Conservation (phyloP, 2,113 vertebrate species). For the Pristiophorus japonicus region DNA sequence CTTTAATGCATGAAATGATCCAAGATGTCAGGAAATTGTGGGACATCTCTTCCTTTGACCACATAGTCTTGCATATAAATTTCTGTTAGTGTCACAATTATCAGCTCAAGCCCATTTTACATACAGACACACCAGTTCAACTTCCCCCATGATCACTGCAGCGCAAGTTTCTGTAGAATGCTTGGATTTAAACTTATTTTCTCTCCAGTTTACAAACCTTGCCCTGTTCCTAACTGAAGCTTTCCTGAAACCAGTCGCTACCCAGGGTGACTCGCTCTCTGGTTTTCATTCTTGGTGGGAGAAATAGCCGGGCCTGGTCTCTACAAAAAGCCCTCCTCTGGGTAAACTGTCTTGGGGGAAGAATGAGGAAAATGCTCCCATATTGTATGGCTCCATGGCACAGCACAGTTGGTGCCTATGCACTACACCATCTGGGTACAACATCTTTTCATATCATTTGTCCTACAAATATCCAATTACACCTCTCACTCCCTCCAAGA, state of each 20-base stretch:
- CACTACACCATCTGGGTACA: background rate
- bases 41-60: background rate
- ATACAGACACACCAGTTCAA: background rate
- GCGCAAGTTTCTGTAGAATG: background rate
- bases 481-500: background rate
- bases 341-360: background rate
- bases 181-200: background rate
- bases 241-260: background rate
- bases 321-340: background rate
- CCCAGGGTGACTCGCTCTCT: background rate
- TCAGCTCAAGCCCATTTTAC: background rate
- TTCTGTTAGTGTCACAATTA: background rate
- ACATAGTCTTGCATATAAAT: background rate
- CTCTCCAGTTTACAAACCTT: background rate
- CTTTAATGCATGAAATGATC: too few relatives aligned
- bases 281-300: background rate
- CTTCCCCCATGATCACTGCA: background rate
- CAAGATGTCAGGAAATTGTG: background rate
- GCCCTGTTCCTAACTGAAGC: background rate
- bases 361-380: background rate
- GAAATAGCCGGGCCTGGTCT: background rate
- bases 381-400: background rate
- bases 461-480: background rate
- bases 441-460: background rate
- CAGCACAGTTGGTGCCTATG: background rate